A percentile compares a stretch with the other conserved stretches of the same genome.
Evolutionary conservation across 2,888 invertebrate genomes (phyloP).

Genomic region (Tenthredo amoena): DNA sequence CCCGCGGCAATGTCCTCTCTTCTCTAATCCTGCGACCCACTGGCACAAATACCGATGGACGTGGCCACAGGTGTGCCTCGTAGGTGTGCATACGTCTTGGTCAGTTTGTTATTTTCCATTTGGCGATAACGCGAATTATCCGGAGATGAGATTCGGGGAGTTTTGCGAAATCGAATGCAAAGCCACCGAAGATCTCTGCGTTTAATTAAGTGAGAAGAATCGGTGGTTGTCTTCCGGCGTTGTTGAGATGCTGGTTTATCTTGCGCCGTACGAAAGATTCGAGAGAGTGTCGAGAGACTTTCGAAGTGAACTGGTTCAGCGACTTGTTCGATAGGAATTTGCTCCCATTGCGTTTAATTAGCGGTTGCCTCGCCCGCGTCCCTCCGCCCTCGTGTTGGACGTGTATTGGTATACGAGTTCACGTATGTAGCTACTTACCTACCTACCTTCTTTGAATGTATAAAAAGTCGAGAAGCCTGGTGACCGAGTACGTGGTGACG

Average conservation of each 20-base stretch:
- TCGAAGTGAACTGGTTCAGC: slow-evolving; percentile 68
- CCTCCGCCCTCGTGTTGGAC: neutral
- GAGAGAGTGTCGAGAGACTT: slow-evolving; percentile 62
- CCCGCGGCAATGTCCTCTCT: slow-evolving; percentile 23
- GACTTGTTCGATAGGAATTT: slow-evolving; percentile 68
- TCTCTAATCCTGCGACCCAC: slow-evolving; percentile 48
- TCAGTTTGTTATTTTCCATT: no score
- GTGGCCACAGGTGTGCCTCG: slow-evolving; percentile 15
- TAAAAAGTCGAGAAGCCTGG: neutral
- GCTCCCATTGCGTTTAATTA: slow-evolving; percentile 74
- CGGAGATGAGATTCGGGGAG: no score
- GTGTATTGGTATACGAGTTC: neutral
- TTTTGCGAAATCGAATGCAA: no score
- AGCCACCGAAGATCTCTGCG: no score
- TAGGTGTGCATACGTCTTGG: no score
- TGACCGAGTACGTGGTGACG: slow-evolving; percentile 18
- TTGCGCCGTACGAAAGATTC: neutral
- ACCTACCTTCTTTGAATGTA: neutral
- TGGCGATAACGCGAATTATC: no score
- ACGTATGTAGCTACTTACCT: neutral
- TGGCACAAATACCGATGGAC: slow-evolving; percentile 40
- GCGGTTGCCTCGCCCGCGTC: slow-evolving; percentile 32
- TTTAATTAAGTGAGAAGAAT: neutral
- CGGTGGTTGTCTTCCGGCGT: neutral
- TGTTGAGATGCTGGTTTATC: neutral